Conservation (phyloP, 2,797 vertebrate species). For the Enteromius trimaculatus region DNA sequence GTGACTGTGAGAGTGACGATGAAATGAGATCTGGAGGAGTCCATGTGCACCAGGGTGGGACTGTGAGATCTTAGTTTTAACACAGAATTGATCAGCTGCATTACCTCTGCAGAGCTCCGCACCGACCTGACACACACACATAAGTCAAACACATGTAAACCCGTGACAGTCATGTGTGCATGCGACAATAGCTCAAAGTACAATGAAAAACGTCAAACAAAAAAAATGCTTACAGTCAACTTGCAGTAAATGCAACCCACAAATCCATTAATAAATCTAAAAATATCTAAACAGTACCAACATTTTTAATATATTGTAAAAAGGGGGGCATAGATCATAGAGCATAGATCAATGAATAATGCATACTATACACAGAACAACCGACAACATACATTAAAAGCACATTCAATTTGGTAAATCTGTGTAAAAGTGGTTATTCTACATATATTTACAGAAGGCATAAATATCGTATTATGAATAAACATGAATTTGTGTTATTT, state of each 20-base stretch:
- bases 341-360: neutral
- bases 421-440: neutral
- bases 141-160: constrained; percentile 30
- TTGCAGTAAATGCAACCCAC: neutral
- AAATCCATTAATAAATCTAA: neutral
- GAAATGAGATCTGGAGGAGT: constrained; percentile 88
- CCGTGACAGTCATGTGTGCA: constrained; percentile 15
- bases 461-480: neutral
- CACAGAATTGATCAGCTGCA: constrained; percentile 74
- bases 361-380: too few species aligned
- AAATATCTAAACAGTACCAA: neutral
- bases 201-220: neutral
- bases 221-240: neutral
- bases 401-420: neutral
- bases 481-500: neutral
- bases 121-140: constrained; percentile 67
- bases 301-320: neutral
- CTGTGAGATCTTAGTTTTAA: constrained; percentile 76
- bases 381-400: neutral
- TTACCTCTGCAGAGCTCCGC: constrained; percentile 73
- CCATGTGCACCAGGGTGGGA: constrained; percentile 80
- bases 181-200: constrained; percentile 5
- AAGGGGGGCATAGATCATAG: neutral
- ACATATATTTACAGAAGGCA: neutral
- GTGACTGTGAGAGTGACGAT: constrained; percentile 80